phyloP scores from a whole-genome alignment of 1,140 invertebrate species.

The Aphis gossypii region DNA sequence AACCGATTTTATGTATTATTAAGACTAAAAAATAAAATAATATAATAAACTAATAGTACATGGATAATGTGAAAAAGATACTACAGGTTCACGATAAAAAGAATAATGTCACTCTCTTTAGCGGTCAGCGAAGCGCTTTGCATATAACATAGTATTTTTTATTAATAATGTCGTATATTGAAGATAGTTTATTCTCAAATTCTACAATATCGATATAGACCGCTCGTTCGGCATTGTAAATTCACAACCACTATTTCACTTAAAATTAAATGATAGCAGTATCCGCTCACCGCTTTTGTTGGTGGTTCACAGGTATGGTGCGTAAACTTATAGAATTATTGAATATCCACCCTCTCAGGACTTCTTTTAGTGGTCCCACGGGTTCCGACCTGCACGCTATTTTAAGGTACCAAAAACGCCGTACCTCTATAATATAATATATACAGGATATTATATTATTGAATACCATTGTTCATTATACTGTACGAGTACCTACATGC shows the following conservation, averaged over 20 bases:
- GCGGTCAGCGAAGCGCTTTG: background rate
- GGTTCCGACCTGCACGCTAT: background rate
- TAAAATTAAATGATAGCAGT: background rate
- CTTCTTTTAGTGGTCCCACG: background rate
- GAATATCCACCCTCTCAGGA: background rate
- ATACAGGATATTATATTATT: background rate
- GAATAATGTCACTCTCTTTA: background rate
- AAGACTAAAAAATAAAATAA: background rate
- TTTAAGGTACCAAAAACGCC: background rate
- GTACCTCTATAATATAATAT: background rate
- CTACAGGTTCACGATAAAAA: background rate
- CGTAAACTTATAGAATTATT: background rate
- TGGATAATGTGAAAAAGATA: background rate
- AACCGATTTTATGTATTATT: background rate
- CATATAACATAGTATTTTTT: background rate
- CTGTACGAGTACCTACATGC: background rate
- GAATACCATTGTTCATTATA: background rate
- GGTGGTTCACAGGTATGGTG: background rate
- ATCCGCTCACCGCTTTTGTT: background rate
- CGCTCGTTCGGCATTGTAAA: background rate
- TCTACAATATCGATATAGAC: background rate
- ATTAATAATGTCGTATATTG: background rate
- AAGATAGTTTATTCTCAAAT: background rate
- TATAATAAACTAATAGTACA: background rate
- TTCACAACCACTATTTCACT: background rate